Conservation (phyloP, 2,113 vertebrate genomes). For the Microcebus lehilahytsara region DNA sequence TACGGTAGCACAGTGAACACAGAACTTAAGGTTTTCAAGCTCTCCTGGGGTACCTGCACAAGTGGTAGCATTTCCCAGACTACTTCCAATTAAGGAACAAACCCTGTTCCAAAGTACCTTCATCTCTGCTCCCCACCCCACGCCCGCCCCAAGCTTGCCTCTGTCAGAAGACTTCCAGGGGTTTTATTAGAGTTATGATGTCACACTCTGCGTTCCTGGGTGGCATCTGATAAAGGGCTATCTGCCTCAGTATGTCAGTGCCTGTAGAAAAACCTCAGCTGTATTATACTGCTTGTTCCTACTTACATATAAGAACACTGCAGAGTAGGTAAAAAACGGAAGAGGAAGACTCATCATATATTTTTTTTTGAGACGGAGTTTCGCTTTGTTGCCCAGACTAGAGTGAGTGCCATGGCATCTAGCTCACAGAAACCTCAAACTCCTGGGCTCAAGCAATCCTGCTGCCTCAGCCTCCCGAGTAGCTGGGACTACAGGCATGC, state of each 20-base stretch:
- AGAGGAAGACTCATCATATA: not conserved
- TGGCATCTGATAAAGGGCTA: not conserved
- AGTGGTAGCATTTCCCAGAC: slow-evolving; percentile 18
- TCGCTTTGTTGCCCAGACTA: no score
- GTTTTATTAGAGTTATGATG: not conserved
- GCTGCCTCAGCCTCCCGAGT: no score
- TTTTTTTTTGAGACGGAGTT: not conserved
- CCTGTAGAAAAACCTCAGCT: not conserved
- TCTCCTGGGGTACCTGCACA: not conserved
- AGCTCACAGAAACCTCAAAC: no score
- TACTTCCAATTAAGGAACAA: slow-evolving; percentile 19
- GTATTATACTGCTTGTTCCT: not conserved
- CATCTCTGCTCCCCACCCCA: not conserved
- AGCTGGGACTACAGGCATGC: no score
- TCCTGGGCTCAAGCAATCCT: no score
- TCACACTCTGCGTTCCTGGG: not conserved
- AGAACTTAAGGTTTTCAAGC: not conserved
- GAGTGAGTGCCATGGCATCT: no score
- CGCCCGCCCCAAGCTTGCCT: not conserved
- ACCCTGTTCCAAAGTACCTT: not conserved
- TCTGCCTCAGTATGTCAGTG: not conserved
- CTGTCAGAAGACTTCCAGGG: not conserved
- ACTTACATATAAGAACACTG: not conserved
- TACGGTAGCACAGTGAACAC: not conserved
- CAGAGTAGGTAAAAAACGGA: not conserved